These are phyloP conservation scores for Drosophila sp. DNA, from an alignment of 1,140 invertebrate genomes.

Conservation along the genomic window DNA sequence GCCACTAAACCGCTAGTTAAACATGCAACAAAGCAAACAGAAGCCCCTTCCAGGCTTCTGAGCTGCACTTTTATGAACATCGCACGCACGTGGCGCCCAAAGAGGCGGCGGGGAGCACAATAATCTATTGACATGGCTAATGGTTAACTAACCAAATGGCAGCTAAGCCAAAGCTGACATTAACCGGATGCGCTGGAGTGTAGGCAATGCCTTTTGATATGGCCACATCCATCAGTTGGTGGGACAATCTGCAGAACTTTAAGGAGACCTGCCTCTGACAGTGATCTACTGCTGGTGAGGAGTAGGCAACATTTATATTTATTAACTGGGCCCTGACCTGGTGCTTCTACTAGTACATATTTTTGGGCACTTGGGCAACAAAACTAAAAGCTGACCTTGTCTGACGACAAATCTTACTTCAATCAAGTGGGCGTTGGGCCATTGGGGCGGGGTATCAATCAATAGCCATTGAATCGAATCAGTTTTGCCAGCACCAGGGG, in stretches of 20 bases:
- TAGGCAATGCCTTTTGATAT: constrained; percentile 34
- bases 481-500: constrained; percentile 2
- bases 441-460: constrained; percentile 58
- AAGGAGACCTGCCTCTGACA: constrained; percentile 37
- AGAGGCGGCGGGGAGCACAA: not conserved
- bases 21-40: constrained; percentile 50
- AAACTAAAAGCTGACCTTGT: constrained; percentile 53
- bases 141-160: not conserved
- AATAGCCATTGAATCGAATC: constrained; percentile 61
- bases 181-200: not conserved
- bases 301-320: constrained; percentile 61
- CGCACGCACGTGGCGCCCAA: not conserved
- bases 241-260: constrained; percentile 33
- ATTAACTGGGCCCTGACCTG: constrained; percentile 68
- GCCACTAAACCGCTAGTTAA: constrained; percentile 63
- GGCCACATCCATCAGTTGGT: constrained; percentile 35
- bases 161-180: not conserved
- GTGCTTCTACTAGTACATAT: not conserved
- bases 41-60: constrained; percentile 34
- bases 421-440: constrained; percentile 50
- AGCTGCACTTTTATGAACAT: constrained; percentile 8
- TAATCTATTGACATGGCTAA: constrained; percentile 28
- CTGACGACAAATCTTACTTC: constrained; percentile 53
- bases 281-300: constrained; percentile 49
- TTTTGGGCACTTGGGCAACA: not conserved